Base-by-base conservation (phyloP, 2,113 vertebrate species). In the Tricholaema leucomelas region DNA sequence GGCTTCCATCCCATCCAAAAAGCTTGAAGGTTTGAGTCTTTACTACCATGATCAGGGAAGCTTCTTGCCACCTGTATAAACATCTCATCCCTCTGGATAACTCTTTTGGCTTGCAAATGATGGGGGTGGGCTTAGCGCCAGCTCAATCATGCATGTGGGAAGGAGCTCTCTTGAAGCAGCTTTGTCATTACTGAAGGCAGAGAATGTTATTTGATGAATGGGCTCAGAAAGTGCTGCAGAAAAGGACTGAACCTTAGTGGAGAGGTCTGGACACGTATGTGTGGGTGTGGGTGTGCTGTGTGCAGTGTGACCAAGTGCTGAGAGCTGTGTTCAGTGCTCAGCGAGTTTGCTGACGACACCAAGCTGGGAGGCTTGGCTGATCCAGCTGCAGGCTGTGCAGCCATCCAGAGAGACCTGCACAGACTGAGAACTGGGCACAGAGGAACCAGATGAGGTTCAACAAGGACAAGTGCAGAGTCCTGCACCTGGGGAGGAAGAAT, bases 31-130 rank as follows among this genome's bases (percentile, higher is more conserved):
- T 25, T 52, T 36, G 21, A 83, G 24, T 42, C 69, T 40, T 69
- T 74, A 35, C 60, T 78, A 21, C 31, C 31, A 55, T 33, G 44
- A 77, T 65, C 74, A 50, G 44, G 61, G 75, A 81, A 73, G 50
- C 66, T 74, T 80, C 71, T 69, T 70, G 30, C 58, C 73, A 76
- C 66, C 81, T 92, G 56, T 90, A 60, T 64, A 77, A 90, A 91
- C 20, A 48, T 11, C 66, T 79, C 63, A 74, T 64, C 52, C 50
- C 4, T 84, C 50, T 54, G 21, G 55, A 42, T 55, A 36, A 20
- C 15, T 38, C 56, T 59, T 60, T 83, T 75, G 35, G 23, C 11
- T 66, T 79, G 44, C 33, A 50, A 82, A 75, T 71, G 9, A 71
- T 40, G 65, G 28, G 10, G 28, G 40, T 56, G 36, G 69, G 46